Evolutionary conservation across 2,888 invertebrate species (phyloP).

Genomic region (Sminthurinus aureus): DNA sequence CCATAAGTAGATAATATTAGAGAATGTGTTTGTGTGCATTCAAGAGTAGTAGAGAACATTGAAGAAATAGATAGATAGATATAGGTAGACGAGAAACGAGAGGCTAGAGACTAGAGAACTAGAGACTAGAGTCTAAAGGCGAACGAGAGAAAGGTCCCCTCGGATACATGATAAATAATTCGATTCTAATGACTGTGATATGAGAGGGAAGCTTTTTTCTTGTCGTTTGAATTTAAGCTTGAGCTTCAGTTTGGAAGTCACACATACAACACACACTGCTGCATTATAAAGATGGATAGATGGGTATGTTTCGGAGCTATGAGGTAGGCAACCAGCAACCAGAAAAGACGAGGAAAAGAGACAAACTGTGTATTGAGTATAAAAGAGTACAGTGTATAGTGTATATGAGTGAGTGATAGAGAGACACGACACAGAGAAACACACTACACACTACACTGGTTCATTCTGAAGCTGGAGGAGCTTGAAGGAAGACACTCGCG

Average conservation of each 20-base stretch:
- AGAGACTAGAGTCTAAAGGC: constrained; percentile 13
- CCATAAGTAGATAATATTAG: not conserved
- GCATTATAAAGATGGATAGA: too few relatives aligned
- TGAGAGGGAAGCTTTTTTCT: constrained; percentile 14
- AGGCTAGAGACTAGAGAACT: not conserved
- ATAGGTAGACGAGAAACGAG: constrained; percentile 32
- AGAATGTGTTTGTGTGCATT: not conserved
- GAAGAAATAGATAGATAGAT: constrained; percentile 15
- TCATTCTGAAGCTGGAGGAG: not conserved
- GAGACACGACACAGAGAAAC: not conserved
- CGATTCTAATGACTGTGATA: constrained; percentile 40
- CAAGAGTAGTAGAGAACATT: not conserved
- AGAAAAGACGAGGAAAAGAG: not conserved
- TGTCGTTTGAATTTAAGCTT: not conserved
- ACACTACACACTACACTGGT: constrained; percentile 1
- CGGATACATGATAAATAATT: constrained; percentile 34
- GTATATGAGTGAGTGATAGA: not conserved
- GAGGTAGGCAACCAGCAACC: too few relatives aligned
- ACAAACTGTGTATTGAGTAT: not conserved
- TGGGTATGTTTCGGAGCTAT: too few relatives aligned
- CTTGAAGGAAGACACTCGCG: not conserved
- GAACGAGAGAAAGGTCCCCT: too few relatives aligned
- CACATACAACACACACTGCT: not conserved
- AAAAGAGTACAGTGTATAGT: not conserved
- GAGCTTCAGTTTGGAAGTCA: not conserved